Percentiles rank a stretch among this genome's conserved stretches.
Conservation (phyloP, 2,113 vertebrate genomes). For the Saguinus imperator region DNA sequence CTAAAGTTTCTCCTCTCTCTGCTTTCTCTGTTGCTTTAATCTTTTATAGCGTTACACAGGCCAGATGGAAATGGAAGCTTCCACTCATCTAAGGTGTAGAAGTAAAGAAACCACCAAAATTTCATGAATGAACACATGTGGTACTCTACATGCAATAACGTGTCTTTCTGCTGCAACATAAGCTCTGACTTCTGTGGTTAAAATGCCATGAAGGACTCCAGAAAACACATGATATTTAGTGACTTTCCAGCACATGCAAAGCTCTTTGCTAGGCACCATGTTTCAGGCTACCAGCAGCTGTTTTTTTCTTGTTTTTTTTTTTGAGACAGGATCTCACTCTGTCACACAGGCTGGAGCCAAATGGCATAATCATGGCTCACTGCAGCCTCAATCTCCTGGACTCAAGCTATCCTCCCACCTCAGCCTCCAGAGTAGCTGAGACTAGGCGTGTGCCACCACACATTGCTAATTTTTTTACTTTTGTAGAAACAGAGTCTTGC, state of each 20-base stretch:
- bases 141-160: not conserved
- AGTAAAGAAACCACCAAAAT: not conserved
- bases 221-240: not conserved
- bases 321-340: not conserved
- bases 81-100: not conserved
- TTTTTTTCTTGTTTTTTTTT: not conserved
- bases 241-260: not conserved
- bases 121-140: not conserved
- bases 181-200: not conserved
- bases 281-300: not conserved
- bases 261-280: not conserved
- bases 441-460: not conserved
- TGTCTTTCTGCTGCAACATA: not conserved
- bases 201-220: not conserved
- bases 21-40: not conserved
- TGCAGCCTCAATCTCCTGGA: not conserved
- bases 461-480: not conserved
- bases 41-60: not conserved
- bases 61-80: not conserved
- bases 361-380: not conserved
- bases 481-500: not conserved
- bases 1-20: not conserved
- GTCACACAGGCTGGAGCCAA: not conserved
- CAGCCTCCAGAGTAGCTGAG: not conserved
- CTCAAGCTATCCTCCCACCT: not conserved